Conservation (phyloP, 2,797 vertebrate species). For the Sebastes kiyomatsui region DNA sequence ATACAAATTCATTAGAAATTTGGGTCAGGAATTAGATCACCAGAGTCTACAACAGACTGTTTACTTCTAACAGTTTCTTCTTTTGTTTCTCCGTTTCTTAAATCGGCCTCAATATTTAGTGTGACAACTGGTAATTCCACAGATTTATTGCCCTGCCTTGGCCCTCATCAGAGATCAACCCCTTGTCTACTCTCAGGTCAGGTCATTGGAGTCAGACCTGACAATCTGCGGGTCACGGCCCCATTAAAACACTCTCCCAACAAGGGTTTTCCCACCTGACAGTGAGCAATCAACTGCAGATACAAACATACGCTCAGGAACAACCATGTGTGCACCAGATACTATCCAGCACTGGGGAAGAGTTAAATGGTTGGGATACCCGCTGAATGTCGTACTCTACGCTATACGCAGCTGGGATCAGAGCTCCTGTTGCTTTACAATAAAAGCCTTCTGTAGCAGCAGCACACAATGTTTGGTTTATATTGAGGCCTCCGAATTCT, state of each 20-base stretch:
- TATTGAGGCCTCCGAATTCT: neutral
- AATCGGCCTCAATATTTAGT: slow-evolving; percentile 19
- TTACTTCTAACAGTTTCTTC: neutral
- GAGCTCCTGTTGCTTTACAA: neutral
- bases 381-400: neutral
- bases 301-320: neutral
- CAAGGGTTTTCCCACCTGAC: slow-evolving; percentile 39
- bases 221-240: slow-evolving; percentile 28
- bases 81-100: neutral
- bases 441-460: neutral
- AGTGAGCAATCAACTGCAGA: neutral
- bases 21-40: neutral
- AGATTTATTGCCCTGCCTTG: slow-evolving; percentile 46
- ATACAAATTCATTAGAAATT: neutral
- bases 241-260: slow-evolving; percentile 49
- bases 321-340: neutral
- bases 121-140: slow-evolving; percentile 25
- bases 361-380: neutral
- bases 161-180: slow-evolving; percentile 30
- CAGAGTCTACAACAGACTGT: neutral
- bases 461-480: neutral
- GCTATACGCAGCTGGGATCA: neutral
- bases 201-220: slow-evolving; percentile 38
- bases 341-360: neutral
- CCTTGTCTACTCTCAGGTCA: slow-evolving; percentile 31